These are phyloP conservation scores for Heterocephalus glaber DNA, from an alignment of 2,113 vertebrate genomes.

Conservation along the genomic window DNA sequence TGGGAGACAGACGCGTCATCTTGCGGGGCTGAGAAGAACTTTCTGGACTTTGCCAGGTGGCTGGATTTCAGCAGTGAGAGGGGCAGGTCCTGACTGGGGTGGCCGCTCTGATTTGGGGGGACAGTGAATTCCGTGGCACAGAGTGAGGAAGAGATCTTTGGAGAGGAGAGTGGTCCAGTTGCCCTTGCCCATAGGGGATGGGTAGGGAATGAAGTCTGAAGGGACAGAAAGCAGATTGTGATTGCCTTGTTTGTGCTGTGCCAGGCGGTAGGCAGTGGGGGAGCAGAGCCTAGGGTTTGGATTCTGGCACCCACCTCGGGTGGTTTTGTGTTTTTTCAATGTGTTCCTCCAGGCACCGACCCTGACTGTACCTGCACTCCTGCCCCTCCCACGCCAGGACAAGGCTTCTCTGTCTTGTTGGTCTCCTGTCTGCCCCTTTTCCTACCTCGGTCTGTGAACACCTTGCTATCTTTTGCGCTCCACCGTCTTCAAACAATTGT, in stretches of 20 bases:
- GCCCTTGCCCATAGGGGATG: accelerated
- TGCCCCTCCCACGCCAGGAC: neutral
- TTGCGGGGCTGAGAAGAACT: neutral
- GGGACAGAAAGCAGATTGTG: neutral
- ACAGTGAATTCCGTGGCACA: neutral
- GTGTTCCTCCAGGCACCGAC: too few species aligned
- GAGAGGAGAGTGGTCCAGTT: neutral
- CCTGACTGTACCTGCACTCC: accelerated
- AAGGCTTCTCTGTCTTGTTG: neutral
- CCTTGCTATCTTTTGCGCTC: neutral
- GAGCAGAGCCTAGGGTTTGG: neutral
- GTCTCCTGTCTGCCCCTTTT: neutral
- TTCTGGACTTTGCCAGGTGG: neutral
- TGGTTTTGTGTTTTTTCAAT: neutral
- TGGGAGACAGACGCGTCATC: neutral
- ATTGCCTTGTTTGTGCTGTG: accelerated
- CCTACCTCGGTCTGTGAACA: accelerated
- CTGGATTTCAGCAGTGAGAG: neutral
- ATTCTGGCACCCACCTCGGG: accelerated
- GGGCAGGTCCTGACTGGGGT: neutral
- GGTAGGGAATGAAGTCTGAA: neutral
- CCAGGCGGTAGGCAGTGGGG: neutral
- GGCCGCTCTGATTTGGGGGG: neutral
- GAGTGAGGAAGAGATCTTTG: neutral
- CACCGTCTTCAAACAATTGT: neutral